phyloP scores from a whole-genome alignment of 2,113 vertebrate genomes.

The Myocastor coypus region DNA sequence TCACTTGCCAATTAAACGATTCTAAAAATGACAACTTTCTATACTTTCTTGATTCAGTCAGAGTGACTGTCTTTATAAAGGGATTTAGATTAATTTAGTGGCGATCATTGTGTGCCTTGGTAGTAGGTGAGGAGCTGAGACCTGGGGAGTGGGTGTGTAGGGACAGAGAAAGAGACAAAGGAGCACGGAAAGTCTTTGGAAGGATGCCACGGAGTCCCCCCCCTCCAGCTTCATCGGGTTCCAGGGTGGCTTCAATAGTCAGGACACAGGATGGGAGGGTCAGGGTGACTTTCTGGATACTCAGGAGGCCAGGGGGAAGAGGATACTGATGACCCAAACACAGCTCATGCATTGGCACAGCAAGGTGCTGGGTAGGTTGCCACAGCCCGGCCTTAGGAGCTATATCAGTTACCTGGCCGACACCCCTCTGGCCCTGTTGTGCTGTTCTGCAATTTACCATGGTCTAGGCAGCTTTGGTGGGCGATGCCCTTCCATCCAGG shows the following conservation, averaged over 20 bases:
- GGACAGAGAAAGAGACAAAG: not conserved
- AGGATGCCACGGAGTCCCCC: no score
- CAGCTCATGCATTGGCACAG: not conserved
- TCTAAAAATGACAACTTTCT: not conserved
- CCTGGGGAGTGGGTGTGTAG: not conserved
- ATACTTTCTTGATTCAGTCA: not conserved
- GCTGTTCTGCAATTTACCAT: not conserved
- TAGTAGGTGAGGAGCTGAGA: not conserved
- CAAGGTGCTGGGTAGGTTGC: not conserved
- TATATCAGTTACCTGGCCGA: not conserved
- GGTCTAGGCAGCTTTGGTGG: not conserved
- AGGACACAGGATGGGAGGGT: not conserved
- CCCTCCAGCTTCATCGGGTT: not conserved
- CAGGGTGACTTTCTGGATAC: not conserved
- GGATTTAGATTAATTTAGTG: not conserved
- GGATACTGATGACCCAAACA: not conserved
- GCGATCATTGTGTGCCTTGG: not conserved
- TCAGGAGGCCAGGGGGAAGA: not conserved
- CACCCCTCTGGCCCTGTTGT: not conserved
- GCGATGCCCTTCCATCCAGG: rapidly evolving
- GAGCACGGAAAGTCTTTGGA: not conserved
- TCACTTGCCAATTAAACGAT: conserved; percentile 29
- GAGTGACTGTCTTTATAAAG: not conserved
- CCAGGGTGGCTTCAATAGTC: not conserved
- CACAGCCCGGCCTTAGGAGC: not conserved